A percentile compares a stretch with the other conserved stretches of the same genome.
These are phyloP conservation scores for Anguilla marmorata DNA, from an alignment of 2,797 vertebrate genomes.

Conservation along the genomic window DNA sequence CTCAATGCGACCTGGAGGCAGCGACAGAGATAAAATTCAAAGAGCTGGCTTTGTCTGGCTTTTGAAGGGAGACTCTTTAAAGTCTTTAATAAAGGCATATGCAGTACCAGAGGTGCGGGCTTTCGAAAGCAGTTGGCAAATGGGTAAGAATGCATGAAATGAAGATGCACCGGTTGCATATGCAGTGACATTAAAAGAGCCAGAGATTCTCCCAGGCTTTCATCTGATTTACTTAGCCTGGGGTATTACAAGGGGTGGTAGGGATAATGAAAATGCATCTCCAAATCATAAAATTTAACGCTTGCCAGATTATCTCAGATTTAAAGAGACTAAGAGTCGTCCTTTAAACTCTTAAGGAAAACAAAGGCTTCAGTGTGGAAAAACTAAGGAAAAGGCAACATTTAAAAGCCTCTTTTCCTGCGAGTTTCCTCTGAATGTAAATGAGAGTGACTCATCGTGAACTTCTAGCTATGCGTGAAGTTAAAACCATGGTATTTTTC, in stretches of 20 bases:
- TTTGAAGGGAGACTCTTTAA: neutral
- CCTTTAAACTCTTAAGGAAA: neutral
- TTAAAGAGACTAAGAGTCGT: neutral
- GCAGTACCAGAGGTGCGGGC: neutral
- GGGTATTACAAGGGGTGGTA: neutral
- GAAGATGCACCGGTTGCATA: neutral
- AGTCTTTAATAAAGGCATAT: neutral
- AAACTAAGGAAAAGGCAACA: neutral
- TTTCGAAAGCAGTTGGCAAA: neutral
- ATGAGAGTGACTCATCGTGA: neutral
- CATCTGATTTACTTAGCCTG: neutral
- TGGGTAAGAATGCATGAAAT: slow-evolving; percentile 13
- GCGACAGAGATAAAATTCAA: neutral
- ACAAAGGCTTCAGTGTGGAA: neutral
- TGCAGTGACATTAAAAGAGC: neutral
- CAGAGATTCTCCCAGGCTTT: neutral
- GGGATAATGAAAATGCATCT: neutral
- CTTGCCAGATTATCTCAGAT: neutral
- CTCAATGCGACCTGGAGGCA: neutral
- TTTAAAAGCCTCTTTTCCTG: neutral
- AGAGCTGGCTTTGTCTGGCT: neutral
- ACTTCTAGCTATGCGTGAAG: neutral
- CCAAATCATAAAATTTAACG: neutral
- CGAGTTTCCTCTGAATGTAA: neutral
- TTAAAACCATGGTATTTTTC: neutral